These are phyloP conservation scores for Enhydra lutris DNA, from an alignment of 2,113 vertebrate genomes.

Conservation along the genomic window DNA sequence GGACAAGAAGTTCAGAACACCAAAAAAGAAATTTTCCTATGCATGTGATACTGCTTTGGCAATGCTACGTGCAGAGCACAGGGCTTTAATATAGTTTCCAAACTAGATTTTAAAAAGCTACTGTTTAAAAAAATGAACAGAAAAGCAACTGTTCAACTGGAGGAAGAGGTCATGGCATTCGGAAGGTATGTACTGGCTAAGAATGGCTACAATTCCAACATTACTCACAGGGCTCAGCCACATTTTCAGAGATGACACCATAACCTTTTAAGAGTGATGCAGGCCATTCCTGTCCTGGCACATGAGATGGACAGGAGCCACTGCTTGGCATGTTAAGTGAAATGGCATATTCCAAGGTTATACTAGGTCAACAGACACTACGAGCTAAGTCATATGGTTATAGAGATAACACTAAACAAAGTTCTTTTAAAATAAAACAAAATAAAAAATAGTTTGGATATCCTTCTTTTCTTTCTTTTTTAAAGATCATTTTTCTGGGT, in stretches of 20 bases:
- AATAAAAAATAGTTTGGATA: not conserved
- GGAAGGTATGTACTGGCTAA: not conserved
- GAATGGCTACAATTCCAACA: too few relatives aligned
- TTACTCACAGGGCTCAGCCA: not conserved
- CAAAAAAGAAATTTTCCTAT: slow-evolving; percentile 53
- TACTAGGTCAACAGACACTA: not conserved
- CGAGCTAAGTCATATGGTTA: not conserved
- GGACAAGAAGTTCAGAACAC: slow-evolving; percentile 32
- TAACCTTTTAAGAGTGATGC: not conserved
- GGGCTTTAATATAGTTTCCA: not conserved
- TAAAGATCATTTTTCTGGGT: not conserved
- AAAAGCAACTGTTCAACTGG: not conserved
- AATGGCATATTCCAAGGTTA: not conserved
- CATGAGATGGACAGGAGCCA: not conserved
- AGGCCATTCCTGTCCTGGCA: not conserved
- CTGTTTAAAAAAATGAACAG: not conserved
- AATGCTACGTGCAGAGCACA: not conserved
- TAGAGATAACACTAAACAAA: not conserved
- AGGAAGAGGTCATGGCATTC: not conserved
- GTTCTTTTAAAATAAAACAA: not conserved
- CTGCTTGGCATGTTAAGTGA: not conserved
- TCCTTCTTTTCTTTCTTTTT: not conserved
- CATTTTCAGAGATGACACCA: not conserved
- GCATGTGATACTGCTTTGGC: not conserved
- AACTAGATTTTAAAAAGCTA: not conserved